Base-by-base conservation (phyloP, 2,113 vertebrate species). In the Martes martes region DNA sequence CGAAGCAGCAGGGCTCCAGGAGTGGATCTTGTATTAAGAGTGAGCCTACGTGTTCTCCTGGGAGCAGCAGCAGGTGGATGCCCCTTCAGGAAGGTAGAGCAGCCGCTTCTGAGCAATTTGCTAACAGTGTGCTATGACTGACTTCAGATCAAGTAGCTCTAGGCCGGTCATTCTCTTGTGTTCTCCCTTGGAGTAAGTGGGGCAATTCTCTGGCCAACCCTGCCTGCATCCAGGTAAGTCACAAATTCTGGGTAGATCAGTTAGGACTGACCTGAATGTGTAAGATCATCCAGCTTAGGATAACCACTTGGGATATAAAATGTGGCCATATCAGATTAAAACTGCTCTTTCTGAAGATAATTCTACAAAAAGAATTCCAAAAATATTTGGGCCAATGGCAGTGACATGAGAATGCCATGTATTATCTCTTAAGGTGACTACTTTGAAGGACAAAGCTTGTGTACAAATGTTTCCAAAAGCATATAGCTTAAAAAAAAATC, bases 351-450 rank as follows among this genome's bases (percentile, higher is more conserved):
- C 86, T 71, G 24, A 93, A 89, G 21, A 33, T 23, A 80, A 63
- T 57, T 76, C 69, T 69, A 57, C 39, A 84, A 79, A 69, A 92
- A 79, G 45, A 95, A 90, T 82, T 87, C 4, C 71, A 81, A 84
- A 80, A 90, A 8, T 91, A 76, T 21, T 85, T 73, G 26, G 11
- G 7, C 88, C 18, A 63, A 33, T 47, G 87, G 67, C 18, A 63
- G 69, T 52, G 33, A 92, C 11, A 11, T 21, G 5, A 84, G 28
- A 93, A 85, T 18, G 47, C 13, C n/a, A 61, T 4, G 19, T 19
- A 52, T 33, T 11, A 2, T 26, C 74, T 36, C 39, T 84, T 5
- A 15, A 65, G 31, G 74, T 71, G 9, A 82, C 50, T 55, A 45
- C 59, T 83, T 94, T 59, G 47, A 83, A 82, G 36, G 36, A 28